Evolutionary conservation across 2,888 invertebrate species (phyloP), one percentile per base, ranked within the genome.

Genomic region (Scaptomyza flava): DNA sequence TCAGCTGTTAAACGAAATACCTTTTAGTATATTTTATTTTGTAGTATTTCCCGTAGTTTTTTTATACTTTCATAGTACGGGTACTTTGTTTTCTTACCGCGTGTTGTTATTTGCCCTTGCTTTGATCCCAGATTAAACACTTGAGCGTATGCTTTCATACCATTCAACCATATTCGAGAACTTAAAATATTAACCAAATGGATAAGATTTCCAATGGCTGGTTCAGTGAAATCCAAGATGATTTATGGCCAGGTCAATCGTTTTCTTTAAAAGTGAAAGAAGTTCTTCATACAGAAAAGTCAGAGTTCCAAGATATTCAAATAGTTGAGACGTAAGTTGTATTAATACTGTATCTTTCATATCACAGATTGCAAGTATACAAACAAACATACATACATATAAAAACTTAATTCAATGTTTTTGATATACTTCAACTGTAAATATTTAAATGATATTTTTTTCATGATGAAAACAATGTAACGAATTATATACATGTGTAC

Each of bases 141-240:
- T 8, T 17, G 3, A 33, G 30, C 12, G n/a, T 4, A 14, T 41
- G 33, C 17, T n/a, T 23, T 11, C 42, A 57, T 46, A 65, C 23
- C 52, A 27, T 17, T 27, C 17, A 36, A 7, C 12, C 31, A n/a
- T 12, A 46, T 45, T 46, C n/a, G 20, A 4, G n/a, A 17, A 46
- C n/a, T 52, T 11, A 7, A 27, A 47, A 45, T 56, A 30, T 41
- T 30, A 27, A 8, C 9, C 8, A 47, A 65, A 96, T 97, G 97
- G 93, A 97, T 91, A 91, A 92, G 48, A 89, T 98, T 62, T 94
- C 94, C 81, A 93, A 95, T 86, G 96, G 97, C 72, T 99, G 99
- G 99, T 99, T 98, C 91, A 96, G 96, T 77, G 99, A 99, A 93
- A 93, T 96, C 17, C 97, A 96, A 89, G 95, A 96, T 64, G 95